Base-by-base conservation (phyloP, 2,797 vertebrate genomes). In the Peromyscus aztecus region DNA sequence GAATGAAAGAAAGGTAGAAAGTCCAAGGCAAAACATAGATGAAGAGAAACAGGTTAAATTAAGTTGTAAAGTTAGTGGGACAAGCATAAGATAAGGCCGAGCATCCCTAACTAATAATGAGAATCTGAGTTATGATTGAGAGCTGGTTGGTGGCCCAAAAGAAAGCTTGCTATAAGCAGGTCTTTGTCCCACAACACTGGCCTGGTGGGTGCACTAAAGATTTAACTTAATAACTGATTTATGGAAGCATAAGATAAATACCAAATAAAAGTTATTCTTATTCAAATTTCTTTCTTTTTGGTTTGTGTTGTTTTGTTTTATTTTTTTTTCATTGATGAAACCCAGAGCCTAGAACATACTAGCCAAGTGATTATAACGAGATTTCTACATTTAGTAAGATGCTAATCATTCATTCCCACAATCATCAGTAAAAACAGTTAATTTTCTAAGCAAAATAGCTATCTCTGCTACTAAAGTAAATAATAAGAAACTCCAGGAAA, bases 381-480 rank as follows among this genome's bases (percentile, higher is more conserved):
- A 69, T n/a, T 59, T 81, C 46, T 88, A 24, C 55, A 96, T 23
- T 85, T 57, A 88, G 6, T 37, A 88, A 31, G 55, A 90, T 34
- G 14, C 83, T 11, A 86, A 34, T 55, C 46, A 55, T 67, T 94
- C 77, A 95, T 82, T 82, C 10, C 27, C 17, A 89, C 37, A 49
- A 85, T n/a, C 67, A 90, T 34, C 4, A 37, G 27, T 34, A 69
- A 75, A 59, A 0, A 67, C 14, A 80, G 67, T 37, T 46, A 65
- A 83, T 34, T 81, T 77, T 94, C 91, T 77, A 89, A 85, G 67
- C n/a, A 85, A 81, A 34, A 89, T 19, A 8, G 37, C 8, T 77
- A 31, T 82, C 85, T 88, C 65, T 81, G 52, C 80, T 55, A 23
- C 27, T 46, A 43, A 29, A 88, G 59, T 49, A 80, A 87, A n/a